Evolutionary conservation across 2,888 invertebrate species (phyloP).

Genomic region (Synergus umbraculus): DNA sequence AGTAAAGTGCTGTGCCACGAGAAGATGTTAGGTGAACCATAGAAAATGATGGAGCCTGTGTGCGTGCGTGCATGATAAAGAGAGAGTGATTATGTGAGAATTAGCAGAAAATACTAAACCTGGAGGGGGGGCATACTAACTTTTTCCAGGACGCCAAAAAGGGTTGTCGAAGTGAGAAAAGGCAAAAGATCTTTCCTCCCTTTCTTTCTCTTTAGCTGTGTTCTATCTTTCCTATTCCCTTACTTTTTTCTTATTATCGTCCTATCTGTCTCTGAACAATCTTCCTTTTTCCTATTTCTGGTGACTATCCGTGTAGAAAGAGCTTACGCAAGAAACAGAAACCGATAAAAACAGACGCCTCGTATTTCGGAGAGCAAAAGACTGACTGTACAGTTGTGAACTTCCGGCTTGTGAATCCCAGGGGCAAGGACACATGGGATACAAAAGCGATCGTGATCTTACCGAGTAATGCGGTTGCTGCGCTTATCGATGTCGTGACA

Average conservation of each 20-base stretch:
- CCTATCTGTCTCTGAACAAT: neutral
- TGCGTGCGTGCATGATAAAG: neutral
- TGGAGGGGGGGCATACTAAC: neutral
- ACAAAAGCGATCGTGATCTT: conserved; percentile 35
- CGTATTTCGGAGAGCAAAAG: conserved; percentile 22
- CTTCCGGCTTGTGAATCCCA: conserved; percentile 34
- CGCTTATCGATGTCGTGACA: conserved; percentile 39
- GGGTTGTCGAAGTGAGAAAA: neutral
- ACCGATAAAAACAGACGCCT: conserved; percentile 32
- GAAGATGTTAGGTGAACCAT: conserved; percentile 19
- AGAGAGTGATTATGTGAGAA: conserved; percentile 34
- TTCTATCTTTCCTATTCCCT: conserved; percentile 37
- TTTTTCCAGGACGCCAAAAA: neutral
- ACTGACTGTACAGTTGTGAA: neutral
- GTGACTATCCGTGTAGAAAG: conserved; percentile 17
- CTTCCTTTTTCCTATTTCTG: conserved; percentile 3
- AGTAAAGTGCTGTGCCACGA: neutral
- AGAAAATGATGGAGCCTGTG: neutral
- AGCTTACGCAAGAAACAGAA: conserved; percentile 35
- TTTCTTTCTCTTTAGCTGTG: conserved; percentile 27
- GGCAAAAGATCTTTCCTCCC: conserved; percentile 40
- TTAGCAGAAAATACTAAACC: neutral
- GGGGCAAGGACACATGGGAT: conserved; percentile 27
- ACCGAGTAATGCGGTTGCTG: conserved; percentile 15
- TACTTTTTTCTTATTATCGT: conserved; percentile 23